Conservation (phyloP, 2,888 invertebrate genomes). For the Cantharis rufa region DNA sequence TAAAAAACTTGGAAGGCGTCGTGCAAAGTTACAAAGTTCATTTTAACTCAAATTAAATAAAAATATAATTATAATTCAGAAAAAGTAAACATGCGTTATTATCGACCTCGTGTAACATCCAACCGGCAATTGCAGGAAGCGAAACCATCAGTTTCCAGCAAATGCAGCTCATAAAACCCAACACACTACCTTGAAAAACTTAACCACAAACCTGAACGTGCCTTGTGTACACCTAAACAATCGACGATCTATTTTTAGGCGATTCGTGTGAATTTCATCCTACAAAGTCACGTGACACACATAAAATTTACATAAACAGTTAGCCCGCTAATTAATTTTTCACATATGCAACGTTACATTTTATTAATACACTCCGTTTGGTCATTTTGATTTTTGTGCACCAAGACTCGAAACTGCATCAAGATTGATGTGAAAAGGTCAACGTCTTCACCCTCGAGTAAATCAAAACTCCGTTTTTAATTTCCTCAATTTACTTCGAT, state of each 20-base stretch:
- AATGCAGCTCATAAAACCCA: neutral
- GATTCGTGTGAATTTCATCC: neutral
- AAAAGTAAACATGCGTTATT: neutral
- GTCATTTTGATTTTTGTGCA: neutral
- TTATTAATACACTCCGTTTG: neutral
- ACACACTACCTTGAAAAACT: neutral
- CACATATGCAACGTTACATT: neutral
- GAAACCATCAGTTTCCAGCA: neutral
- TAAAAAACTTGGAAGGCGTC: neutral
- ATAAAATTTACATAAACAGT: neutral
- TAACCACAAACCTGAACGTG: neutral
- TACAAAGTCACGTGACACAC: neutral
- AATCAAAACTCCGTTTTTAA: neutral
- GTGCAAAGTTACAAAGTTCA: neutral
- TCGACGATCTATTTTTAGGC: neutral
- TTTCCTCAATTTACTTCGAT: neutral
- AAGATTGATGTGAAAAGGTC: neutral
- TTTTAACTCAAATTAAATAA: neutral
- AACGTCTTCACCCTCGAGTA: neutral
- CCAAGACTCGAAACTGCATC: neutral
- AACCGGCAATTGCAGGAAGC: neutral
- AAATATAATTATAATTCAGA: neutral
- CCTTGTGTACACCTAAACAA: neutral
- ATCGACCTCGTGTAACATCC: neutral
- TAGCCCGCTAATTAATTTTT: neutral